Evolutionary conservation across 2,113 vertebrate species (phyloP).

Genomic region (Ardeotis arabs): DNA sequence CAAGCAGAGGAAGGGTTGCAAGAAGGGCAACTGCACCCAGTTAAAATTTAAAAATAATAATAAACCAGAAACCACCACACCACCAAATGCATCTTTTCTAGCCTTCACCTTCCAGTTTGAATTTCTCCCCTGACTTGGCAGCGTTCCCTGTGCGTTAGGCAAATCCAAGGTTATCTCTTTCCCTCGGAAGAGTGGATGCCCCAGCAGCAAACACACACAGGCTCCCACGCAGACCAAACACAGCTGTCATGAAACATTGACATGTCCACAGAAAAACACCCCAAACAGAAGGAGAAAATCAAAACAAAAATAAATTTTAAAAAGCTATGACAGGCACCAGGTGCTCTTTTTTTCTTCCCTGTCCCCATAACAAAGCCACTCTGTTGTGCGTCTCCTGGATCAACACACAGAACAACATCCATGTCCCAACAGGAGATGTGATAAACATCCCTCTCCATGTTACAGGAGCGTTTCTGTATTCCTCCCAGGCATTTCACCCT

Average conservation of each 20-base stretch:
- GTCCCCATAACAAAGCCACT: not conserved
- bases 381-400: rapidly evolving
- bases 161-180: not conserved
- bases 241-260: rapidly evolving
- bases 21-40: too few relatives aligned
- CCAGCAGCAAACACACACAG: not conserved
- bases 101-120: not conserved
- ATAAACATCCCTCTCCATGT: not conserved
- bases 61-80: too few relatives aligned
- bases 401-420: rapidly evolving
- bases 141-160: rapidly evolving
- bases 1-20: too few relatives aligned
- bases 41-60: too few relatives aligned
- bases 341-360: not conserved
- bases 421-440: not conserved
- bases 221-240: not conserved
- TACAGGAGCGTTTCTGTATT: not conserved
- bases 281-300: not conserved
- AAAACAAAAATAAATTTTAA: not conserved
- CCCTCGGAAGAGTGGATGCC: not conserved
- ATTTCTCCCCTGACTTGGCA: not conserved
- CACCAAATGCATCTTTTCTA: not conserved
- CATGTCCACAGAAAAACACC: not conserved
- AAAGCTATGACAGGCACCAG: not conserved
- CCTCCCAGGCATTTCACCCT: too few relatives aligned